Conservation (phyloP, 2,113 vertebrate species). For the Catharus fuscescens region DNA sequence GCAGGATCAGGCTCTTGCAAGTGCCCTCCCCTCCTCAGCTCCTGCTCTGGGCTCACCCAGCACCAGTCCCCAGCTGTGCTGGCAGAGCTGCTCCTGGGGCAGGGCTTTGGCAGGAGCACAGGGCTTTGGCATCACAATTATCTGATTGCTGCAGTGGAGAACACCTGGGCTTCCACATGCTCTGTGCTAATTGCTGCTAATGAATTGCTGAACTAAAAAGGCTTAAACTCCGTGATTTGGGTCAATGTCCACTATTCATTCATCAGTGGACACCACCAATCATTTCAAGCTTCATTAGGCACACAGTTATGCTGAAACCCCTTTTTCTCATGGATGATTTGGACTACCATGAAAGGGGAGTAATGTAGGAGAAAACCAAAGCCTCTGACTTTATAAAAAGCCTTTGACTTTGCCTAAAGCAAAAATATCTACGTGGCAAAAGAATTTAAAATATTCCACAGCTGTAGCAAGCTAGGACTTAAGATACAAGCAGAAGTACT, state of each 20-base stretch:
- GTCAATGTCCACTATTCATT: neutral
- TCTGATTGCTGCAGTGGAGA: neutral
- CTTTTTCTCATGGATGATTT: neutral
- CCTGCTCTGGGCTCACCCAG: neutral
- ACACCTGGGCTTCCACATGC: neutral
- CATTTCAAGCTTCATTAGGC: constrained; percentile 25
- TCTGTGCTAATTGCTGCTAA: constrained; percentile 10
- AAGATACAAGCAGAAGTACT: neutral
- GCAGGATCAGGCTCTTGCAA: neutral
- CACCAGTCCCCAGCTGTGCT: neutral
- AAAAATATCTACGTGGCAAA: neutral
- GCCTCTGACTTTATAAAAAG: neutral
- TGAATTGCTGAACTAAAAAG: neutral
- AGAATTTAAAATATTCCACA: neutral
- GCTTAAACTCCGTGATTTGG: neutral
- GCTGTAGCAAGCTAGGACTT: neutral
- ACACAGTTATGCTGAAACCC: neutral
- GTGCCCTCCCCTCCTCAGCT: neutral
- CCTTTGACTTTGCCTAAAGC: neutral
- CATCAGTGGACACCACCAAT: neutral
- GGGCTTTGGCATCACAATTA: neutral
- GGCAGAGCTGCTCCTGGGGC: neutral
- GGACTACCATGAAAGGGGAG: neutral
- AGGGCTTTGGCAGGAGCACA: neutral
- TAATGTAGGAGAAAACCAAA: neutral